Percentiles rank a stretch among this genome's conserved stretches.
phyloP scores from a whole-genome alignment of 92 coral and sea anemone species.

The Phymanthus crucifer region DNA sequence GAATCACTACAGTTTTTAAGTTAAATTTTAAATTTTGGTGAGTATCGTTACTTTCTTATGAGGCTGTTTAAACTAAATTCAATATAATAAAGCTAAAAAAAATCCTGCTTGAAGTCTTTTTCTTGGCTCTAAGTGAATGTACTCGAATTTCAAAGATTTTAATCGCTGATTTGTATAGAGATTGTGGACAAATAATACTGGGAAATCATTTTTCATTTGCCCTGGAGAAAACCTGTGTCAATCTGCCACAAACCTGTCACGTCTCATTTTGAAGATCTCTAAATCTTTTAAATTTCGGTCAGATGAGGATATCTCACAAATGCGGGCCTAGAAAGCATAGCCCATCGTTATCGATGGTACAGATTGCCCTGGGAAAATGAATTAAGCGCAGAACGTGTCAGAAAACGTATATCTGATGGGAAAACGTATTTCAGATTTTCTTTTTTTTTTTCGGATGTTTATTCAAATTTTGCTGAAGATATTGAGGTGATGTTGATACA shows the following conservation, averaged over 20 bases:
- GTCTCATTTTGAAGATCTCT: not conserved
- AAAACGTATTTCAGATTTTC: too few species aligned
- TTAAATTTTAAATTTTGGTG: too few species aligned
- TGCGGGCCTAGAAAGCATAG: not conserved
- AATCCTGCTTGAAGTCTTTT: not conserved
- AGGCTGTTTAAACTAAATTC: not conserved
- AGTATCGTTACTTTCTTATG: not conserved
- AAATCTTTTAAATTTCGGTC: not conserved
- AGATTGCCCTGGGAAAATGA: not conserved
- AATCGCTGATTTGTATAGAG: not conserved
- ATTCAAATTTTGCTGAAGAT: not conserved
- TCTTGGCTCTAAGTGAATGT: not conserved
- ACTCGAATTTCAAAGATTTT: slow-evolving; percentile 4
- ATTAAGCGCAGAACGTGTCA: not conserved
- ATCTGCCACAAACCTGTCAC: not conserved
- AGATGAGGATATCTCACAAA: not conserved
- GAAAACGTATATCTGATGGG: not conserved
- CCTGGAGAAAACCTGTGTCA: not conserved
- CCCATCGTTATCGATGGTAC: not conserved
- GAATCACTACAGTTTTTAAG: too few species aligned
- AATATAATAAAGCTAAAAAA: not conserved
- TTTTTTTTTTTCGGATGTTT: not conserved
- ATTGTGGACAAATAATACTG: not conserved
- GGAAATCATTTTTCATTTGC: not conserved
- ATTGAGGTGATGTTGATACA: too few species aligned